Percentiles rank a stretch among this genome's conserved stretches.
Evolutionary conservation across 2,797 vertebrate species (phyloP).

Genomic region (Mastacembelus armatus): DNA sequence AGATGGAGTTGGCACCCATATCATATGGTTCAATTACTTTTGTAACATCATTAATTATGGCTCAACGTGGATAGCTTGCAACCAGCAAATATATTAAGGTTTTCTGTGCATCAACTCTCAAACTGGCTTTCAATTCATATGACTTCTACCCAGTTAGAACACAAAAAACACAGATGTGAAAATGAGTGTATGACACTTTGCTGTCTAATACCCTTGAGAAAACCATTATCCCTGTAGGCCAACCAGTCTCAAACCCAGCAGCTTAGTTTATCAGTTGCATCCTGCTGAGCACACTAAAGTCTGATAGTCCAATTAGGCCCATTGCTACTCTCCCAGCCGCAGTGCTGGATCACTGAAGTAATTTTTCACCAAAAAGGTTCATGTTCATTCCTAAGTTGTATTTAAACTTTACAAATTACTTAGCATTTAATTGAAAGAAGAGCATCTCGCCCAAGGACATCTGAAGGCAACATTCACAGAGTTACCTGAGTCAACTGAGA

Average conservation of each 20-base stretch:
- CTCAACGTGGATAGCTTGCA: neutral
- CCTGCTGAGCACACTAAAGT: conserved; percentile 63
- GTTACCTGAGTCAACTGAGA: conserved; percentile 10
- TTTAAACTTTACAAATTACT: conserved; percentile 50
- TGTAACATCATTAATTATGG: neutral
- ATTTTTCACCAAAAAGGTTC: conserved; percentile 48
- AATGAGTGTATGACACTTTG: neutral
- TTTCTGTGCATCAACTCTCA: too few species aligned
- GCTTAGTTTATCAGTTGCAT: conserved; percentile 58
- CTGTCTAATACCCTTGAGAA: conserved; percentile 11
- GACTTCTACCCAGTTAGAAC: neutral
- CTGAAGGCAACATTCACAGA: conserved; percentile 10
- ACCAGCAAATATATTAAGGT: too few species aligned
- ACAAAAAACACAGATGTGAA: conserved; percentile 3
- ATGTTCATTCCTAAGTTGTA: conserved; percentile 38
- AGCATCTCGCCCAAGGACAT: conserved; percentile 10
- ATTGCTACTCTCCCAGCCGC: conserved; percentile 34
- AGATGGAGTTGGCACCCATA: conserved; percentile 11
- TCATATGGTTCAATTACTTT: conserved; percentile 6
- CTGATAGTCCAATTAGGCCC: conserved; percentile 60
- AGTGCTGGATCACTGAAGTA: conserved; percentile 33
- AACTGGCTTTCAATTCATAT: conserved; percentile 4
- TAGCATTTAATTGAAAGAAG: conserved; percentile 44
- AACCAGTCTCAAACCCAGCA: conserved; percentile 30
- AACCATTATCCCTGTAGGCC: conserved; percentile 25